Evolutionary conservation across 2,888 invertebrate species (phyloP), one percentile per base, ranked within the genome.

Genomic region (Gasteruption jaculator): DNA sequence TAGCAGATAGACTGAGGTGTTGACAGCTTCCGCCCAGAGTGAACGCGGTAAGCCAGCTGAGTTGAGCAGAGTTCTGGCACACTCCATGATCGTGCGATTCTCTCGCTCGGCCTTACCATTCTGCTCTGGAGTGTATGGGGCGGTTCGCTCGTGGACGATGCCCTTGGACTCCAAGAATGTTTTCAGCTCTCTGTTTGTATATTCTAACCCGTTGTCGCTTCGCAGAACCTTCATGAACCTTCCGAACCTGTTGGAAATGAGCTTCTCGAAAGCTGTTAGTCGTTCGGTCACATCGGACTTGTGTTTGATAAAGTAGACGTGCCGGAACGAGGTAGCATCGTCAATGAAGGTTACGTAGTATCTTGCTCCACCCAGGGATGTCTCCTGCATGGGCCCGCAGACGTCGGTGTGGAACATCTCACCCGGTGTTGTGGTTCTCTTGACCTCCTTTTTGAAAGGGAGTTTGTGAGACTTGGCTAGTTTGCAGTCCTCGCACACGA

Each of bases 321-420:
- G 25, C 5, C 56, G 44, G 40, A 48, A 59, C 29, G 50, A 48
- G 6, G 53, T 45, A 32, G 47, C 57, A 38, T 61, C 55, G 41
- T 60, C 54, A 21, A 56, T 59, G 26, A 62, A 59, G 16, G 42
- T 47, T 7, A 56, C 36, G 41, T 51, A 63, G 33, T 50, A 60
- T 38, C 46, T 45, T 7, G 54, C 32, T 15, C 55, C 58, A 7
- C 53, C 57, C 4, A 49, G 11, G 2, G 58, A 60, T 32, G 44
- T 34, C 4, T 25, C 38, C 16, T 45, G 38, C 38, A 53, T 47
- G n/a, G 52, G 53, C 5, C 56, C 57, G 37, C 54, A 55, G 21
- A 56, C 45, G 33, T 56, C 53, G 15, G 42, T 39, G 38, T 53
- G 53, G 18, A 59, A 49, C 15, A 53, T 31, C 31, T 58, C 54